Conservation (phyloP, 2,888 invertebrate genomes). For the Tubulanus polymorphus region DNA sequence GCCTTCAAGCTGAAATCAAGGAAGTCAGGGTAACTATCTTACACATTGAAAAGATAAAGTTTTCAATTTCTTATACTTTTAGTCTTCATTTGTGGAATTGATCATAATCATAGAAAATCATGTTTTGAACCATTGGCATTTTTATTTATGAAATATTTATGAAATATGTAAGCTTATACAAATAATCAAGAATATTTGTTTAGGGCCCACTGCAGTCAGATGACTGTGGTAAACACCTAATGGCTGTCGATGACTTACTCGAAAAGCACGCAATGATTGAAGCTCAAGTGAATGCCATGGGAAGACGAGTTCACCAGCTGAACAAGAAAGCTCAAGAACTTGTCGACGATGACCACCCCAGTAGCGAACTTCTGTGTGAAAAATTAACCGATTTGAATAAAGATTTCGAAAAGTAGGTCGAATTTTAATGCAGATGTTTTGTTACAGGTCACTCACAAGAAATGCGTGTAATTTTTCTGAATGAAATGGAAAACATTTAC, state of each 20-base stretch:
- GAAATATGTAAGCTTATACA: no score
- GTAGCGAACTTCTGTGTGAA: slow-evolving; percentile 61
- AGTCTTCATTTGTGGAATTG: no score
- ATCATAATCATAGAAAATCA: no score
- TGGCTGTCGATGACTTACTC: slow-evolving; percentile 89
- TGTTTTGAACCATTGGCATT: no score
- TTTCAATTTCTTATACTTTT: no score
- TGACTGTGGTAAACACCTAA: slow-evolving; percentile 87
- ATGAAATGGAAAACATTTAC: not conserved
- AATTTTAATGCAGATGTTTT: not conserved
- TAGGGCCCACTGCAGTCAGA: slow-evolving; percentile 71
- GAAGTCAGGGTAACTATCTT: slow-evolving; percentile 69
- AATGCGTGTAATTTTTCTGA: not conserved
- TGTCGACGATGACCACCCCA: slow-evolving; percentile 73
- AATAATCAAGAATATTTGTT: no score
- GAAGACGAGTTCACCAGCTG: slow-evolving; percentile 77
- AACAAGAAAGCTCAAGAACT: slow-evolving; percentile 90
- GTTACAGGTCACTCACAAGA: no score
- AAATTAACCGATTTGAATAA: slow-evolving; percentile 72
- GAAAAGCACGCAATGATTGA: slow-evolving; percentile 93
- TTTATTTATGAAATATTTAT: no score
- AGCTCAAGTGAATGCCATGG: slow-evolving; percentile 81
- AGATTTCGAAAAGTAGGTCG: slow-evolving; percentile 64
- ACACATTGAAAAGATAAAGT: no score
- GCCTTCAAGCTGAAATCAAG: slow-evolving; percentile 75